These are phyloP conservation scores for Ellobium chinense DNA, from an alignment of 2,888 invertebrate species.

Conservation along the genomic window DNA sequence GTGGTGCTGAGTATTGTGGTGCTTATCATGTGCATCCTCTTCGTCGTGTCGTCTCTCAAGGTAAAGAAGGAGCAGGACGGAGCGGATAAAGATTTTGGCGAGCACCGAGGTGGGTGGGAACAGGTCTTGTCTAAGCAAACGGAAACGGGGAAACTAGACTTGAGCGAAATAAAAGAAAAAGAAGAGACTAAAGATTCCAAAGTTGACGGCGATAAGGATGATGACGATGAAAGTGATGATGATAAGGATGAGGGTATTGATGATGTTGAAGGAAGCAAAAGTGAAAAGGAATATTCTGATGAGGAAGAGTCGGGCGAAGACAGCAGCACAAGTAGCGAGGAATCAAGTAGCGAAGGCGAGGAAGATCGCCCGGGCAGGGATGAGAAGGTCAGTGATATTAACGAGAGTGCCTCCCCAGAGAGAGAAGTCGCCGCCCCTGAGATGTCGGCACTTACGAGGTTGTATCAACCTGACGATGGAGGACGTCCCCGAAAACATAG, in stretches of 20 bases:
- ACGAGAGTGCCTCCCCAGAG: no score
- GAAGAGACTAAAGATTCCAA: neutral
- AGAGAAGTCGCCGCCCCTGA: no score
- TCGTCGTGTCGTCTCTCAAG: neutral
- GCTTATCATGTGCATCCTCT: neutral
- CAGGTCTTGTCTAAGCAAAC: neutral
- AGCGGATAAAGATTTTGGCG: slow-evolving; percentile 11
- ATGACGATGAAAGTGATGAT: neutral
- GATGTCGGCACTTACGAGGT: no score
- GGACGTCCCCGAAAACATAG: no score
- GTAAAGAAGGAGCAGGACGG: slow-evolving; percentile 25
- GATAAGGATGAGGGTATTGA: neutral
- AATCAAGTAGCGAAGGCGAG: no score
- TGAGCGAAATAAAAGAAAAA: neutral
- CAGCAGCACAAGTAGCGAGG: no score
- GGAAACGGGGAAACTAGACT: neutral
- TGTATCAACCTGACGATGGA: no score
- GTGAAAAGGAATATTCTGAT: no score
- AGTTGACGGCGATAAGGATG: neutral
- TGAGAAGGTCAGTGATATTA: no score
- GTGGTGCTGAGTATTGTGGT: neutral
- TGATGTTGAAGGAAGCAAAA: neutral
- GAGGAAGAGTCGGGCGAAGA: no score
- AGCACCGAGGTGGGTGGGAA: slow-evolving; percentile 15
- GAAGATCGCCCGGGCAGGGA: no score